A percentile compares a stretch with the other conserved stretches of the same genome.
Conservation (phyloP, 2,797 vertebrate species). For the Mycteria americana region DNA sequence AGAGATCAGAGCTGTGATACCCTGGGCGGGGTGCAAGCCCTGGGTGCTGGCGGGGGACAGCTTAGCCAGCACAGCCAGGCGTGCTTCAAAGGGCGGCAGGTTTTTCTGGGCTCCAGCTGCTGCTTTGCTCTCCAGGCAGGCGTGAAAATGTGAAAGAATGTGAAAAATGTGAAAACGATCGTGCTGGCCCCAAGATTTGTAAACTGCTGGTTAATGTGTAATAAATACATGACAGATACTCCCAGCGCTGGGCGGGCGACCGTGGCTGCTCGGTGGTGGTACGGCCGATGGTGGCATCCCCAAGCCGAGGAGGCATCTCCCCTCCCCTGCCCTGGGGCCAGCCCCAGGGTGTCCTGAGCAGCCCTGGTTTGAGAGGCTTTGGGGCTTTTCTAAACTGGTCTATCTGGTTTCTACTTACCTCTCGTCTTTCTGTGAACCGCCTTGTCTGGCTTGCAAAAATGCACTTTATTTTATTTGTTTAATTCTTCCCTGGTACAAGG, state of each 20-base stretch:
- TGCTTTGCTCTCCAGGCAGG: constrained; percentile 36
- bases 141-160: constrained; percentile 55
- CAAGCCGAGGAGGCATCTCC: neutral
- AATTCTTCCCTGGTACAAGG: neutral
- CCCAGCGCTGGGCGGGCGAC: neutral
- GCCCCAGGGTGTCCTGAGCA: neutral
- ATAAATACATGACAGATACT: neutral
- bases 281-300: neutral
- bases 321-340: neutral
- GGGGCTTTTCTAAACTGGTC: constrained; percentile 26
- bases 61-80: neutral
- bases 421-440: fast-evolving
- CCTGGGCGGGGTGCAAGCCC: neutral
- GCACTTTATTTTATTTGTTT: neutral
- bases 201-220: constrained; percentile 61
- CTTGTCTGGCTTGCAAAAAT: neutral
- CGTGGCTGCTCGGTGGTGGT: neutral
- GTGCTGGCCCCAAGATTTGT: constrained; percentile 41
- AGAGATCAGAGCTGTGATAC: neutral
- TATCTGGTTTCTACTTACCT: neutral
- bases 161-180: constrained; percentile 53
- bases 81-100: neutral
- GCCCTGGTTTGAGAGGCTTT: neutral
- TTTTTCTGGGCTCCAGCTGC: neutral
- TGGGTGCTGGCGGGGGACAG: neutral